Evolutionary conservation across 2,888 invertebrate genomes (phyloP).

Genomic region (Gymnosoma rotundatum): DNA sequence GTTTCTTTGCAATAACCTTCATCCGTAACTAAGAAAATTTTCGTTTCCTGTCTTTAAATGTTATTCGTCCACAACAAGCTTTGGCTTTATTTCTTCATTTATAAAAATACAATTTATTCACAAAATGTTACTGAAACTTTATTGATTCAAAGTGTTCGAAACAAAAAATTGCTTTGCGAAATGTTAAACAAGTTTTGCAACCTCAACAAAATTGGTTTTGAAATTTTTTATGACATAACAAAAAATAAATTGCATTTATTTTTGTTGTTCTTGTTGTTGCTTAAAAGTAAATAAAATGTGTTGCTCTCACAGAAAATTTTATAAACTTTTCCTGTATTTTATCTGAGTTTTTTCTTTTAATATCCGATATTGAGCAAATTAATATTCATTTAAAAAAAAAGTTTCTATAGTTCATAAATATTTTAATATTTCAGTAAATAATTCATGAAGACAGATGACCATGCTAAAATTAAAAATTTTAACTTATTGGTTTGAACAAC

Average conservation of each 20-base stretch:
- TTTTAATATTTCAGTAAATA: too few relatives aligned
- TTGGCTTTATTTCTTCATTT: conserved; percentile 35
- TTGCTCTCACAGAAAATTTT: conserved; percentile 42
- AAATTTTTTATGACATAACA: conserved; percentile 12
- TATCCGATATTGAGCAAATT: background rate
- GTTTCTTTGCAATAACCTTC: conserved; percentile 39
- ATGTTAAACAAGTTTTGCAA: background rate
- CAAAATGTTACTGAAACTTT: conserved; percentile 47
- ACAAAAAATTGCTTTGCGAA: background rate
- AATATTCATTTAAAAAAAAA: too few relatives aligned
- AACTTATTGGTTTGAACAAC: too few relatives aligned
- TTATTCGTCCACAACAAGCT: background rate
- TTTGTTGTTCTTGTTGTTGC: background rate
- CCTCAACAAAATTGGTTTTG: conserved; percentile 2
- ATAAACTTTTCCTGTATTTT: conserved; percentile 11
- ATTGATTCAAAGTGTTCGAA: conserved; percentile 13
- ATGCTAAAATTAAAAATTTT: too few relatives aligned
- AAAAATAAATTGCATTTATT: conserved; percentile 28
- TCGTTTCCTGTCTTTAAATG: conserved; percentile 60
- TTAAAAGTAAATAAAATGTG: conserved; percentile 42
- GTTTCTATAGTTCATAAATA: too few relatives aligned
- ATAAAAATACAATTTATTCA: conserved; percentile 19
- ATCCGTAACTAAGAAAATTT: conserved; percentile 57
- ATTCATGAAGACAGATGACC: too few relatives aligned
- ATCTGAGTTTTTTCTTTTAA: background rate